phyloP scores from a whole-genome alignment of 2,113 vertebrate species.

The Scytalopus superciliaris region DNA sequence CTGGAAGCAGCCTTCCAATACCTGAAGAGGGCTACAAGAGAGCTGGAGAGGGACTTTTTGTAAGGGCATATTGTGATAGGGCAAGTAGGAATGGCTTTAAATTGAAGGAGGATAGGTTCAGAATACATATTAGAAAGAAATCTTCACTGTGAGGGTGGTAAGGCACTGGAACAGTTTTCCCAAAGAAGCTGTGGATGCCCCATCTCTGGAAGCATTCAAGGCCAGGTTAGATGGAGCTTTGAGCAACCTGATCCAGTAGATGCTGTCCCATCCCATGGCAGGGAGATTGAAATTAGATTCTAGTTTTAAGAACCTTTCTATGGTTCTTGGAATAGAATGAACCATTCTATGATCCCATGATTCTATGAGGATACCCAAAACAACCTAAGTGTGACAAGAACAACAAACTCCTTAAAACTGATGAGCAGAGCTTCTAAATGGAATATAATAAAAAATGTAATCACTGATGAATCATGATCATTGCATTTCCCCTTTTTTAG shows the following conservation, averaged over 20 bases:
- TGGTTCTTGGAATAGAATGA: background rate
- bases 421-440: background rate
- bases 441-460: background rate
- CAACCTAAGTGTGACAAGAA: fast-evolving
- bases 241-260: background rate
- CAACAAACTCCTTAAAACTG: background rate
- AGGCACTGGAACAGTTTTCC: background rate
- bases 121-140: background rate
- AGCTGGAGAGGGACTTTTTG: background rate
- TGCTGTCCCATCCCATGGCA: background rate
- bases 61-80: background rate
- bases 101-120: background rate
- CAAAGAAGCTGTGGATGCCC: background rate
- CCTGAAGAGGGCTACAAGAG: background rate
- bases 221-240: background rate
- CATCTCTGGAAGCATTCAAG: background rate
- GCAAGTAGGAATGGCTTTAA: background rate
- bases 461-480: background rate
- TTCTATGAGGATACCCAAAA: background rate
- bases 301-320: background rate
- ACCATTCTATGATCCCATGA: background rate
- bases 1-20: background rate
- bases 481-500: background rate
- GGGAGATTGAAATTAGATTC: background rate
- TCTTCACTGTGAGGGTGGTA: background rate